Conservation (phyloP, 2,888 invertebrate genomes). For the Apamea anceps region DNA sequence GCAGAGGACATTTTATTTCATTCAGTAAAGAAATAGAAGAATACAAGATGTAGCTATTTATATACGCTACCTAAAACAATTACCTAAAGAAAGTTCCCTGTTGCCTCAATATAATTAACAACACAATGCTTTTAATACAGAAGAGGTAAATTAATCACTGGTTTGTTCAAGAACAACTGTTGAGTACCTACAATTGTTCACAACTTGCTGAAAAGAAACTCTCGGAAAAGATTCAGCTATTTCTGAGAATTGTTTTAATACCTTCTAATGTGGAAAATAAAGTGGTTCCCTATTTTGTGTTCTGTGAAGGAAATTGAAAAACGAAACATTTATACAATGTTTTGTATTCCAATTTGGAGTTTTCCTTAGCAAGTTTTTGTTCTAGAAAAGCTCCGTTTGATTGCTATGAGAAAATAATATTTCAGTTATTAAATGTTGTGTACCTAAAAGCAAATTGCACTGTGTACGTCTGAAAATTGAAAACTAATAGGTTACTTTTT, state of each 20-base stretch:
- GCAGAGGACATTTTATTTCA: background rate
- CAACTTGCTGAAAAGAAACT: conserved; percentile 52
- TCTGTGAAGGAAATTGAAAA: conserved; percentile 43
- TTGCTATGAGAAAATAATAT: conserved; percentile 27
- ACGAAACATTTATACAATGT: conserved; percentile 40
- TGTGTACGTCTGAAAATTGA: background rate
- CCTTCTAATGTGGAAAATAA: conserved; percentile 46
- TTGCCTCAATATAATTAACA: conserved; percentile 58
- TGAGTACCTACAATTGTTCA: conserved; percentile 56
- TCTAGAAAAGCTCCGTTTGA: conserved; percentile 1
- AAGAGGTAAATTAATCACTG: conserved; percentile 63
- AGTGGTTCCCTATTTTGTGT: conserved; percentile 25
- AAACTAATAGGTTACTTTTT: background rate
- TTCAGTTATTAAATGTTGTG: background rate
- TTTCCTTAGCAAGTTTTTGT: conserved; percentile 26
- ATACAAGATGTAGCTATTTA: conserved; percentile 5
- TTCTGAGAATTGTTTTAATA: conserved; percentile 55
- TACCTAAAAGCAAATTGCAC: background rate
- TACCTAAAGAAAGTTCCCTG: conserved; percentile 40
- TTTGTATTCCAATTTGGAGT: conserved; percentile 34
- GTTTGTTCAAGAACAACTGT: conserved; percentile 61
- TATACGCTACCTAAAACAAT: conserved; percentile 41
- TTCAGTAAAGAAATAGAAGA: background rate
- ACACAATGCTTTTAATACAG: conserved; percentile 64
- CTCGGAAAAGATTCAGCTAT: conserved; percentile 45